A percentile compares a stretch with the other conserved stretches of the same genome.
Conservation (phyloP, 2,113 vertebrate species). For the Dryoscopus gambensis region DNA sequence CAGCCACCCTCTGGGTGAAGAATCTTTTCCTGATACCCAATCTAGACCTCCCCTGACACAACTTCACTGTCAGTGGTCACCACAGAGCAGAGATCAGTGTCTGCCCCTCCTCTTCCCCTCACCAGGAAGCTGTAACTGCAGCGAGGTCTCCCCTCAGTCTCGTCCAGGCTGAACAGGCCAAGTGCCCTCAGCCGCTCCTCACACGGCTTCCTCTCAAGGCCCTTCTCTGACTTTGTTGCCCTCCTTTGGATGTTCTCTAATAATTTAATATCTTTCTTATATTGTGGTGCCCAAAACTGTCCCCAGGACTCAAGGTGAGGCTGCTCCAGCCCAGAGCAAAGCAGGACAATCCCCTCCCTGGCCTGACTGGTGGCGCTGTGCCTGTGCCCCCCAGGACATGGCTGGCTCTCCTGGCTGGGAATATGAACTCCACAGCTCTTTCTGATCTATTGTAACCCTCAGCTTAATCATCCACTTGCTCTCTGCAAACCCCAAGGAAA, state of each 20-base stretch:
- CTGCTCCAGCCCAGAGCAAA: neutral
- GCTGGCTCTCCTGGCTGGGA: neutral
- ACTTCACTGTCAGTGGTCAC: neutral
- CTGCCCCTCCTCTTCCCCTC: neutral
- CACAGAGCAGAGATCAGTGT: neutral
- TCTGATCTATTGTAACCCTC: neutral
- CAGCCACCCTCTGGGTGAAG: neutral
- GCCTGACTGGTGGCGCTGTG: neutral
- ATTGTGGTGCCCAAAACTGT: neutral
- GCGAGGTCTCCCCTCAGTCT: neutral
- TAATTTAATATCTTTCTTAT: neutral
- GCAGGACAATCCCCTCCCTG: neutral
- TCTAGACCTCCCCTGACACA: neutral
- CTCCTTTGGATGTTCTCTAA: neutral
- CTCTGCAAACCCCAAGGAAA: neutral
- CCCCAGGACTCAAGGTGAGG: neutral
- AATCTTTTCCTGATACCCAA: neutral
- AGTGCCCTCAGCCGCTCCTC: neutral
- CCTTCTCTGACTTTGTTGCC: rapidly evolving
- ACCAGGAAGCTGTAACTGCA: neutral
- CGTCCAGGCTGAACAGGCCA: neutral
- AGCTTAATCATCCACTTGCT: neutral
- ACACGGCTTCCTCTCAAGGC: neutral
- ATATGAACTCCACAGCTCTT: neutral
- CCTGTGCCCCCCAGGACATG: neutral